Percentiles rank a stretch among this genome's conserved stretches.
Conservation (phyloP, 2,888 invertebrate genomes). For the Cerastoderma edule region DNA sequence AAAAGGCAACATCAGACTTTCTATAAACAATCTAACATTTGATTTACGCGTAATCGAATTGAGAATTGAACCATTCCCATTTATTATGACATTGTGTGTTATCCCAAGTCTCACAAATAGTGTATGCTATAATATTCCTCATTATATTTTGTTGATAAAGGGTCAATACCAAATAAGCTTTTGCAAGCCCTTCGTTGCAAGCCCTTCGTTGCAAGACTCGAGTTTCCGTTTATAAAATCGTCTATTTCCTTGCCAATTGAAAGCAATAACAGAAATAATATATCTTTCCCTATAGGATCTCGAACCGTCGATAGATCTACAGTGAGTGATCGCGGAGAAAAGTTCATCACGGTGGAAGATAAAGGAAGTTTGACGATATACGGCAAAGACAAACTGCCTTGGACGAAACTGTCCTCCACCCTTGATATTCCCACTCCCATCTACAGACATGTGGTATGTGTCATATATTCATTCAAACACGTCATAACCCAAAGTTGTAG, state of each 20-base stretch:
- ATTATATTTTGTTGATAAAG: not conserved
- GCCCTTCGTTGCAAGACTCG: not conserved
- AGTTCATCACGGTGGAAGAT: constrained; percentile 44
- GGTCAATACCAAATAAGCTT: not conserved
- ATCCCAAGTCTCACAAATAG: too few species aligned
- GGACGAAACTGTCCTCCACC: constrained; percentile 45
- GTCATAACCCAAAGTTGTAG: not conserved
- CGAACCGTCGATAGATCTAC: constrained; percentile 3
- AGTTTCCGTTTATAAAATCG: not conserved
- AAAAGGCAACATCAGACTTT: too few species aligned
- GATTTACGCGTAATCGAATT: too few species aligned
- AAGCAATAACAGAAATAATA: too few species aligned
- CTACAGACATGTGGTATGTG: not conserved
- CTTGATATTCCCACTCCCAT: too few species aligned
- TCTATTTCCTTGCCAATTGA: not conserved
- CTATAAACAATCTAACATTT: too few species aligned
- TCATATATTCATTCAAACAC: not conserved
- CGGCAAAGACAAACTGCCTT: constrained; percentile 35
- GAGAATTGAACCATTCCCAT: too few species aligned
- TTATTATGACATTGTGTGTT: too few species aligned
- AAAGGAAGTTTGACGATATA: constrained; percentile 34
- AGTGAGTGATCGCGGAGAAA: constrained; percentile 37
- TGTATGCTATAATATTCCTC: too few species aligned
- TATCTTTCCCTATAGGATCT: constrained; percentile 1
- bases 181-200: not conserved